Conservation (phyloP, 1,140 invertebrate genomes). For the Drosophila leontia region DNA sequence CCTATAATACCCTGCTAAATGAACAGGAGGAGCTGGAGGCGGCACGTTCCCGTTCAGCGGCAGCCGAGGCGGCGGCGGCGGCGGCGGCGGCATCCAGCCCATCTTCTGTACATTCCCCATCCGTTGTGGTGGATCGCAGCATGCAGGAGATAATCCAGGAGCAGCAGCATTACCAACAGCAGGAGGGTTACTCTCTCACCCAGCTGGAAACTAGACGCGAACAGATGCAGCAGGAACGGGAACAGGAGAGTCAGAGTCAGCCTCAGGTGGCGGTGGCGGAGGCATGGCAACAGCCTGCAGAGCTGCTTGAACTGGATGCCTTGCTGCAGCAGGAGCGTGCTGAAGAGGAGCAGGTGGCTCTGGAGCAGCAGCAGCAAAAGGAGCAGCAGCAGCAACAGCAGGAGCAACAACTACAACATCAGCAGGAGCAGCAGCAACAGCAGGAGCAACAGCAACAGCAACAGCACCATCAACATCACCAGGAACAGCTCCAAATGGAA, state of each 20-base stretch:
- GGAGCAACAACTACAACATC: conserved; percentile 32
- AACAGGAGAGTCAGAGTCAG: conserved; percentile 11
- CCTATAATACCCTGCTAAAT: conserved; percentile 75
- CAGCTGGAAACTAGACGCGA: conserved; percentile 79
- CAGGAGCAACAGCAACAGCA: conserved; percentile 10
- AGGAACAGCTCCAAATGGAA: conserved; percentile 15
- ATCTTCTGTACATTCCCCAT: conserved; percentile 14
- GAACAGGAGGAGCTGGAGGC: conserved; percentile 51
- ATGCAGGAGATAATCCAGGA: conserved; percentile 76
- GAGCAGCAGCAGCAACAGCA: conserved; percentile 14
- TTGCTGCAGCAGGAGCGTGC: conserved; percentile 78
- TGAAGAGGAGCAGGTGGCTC: conserved; percentile 77
- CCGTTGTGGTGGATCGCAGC: conserved; percentile 44
- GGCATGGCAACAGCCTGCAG: conserved; percentile 33
- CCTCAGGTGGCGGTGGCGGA: neutral
- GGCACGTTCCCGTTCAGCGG: conserved; percentile 20
- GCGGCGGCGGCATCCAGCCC: neutral
- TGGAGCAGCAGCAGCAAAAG: conserved; percentile 54
- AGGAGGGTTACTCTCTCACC: conserved; percentile 79
- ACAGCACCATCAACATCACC: conserved; percentile 32
- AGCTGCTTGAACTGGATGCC: conserved; percentile 71
- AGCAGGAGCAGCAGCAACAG: conserved; percentile 28
- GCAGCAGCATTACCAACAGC: conserved; percentile 79
- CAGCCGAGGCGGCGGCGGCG: conserved; percentile 2
- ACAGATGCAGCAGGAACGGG: conserved; percentile 55